Conservation (phyloP, 2,797 vertebrate genomes). For the Takifugu ocellatus region DNA sequence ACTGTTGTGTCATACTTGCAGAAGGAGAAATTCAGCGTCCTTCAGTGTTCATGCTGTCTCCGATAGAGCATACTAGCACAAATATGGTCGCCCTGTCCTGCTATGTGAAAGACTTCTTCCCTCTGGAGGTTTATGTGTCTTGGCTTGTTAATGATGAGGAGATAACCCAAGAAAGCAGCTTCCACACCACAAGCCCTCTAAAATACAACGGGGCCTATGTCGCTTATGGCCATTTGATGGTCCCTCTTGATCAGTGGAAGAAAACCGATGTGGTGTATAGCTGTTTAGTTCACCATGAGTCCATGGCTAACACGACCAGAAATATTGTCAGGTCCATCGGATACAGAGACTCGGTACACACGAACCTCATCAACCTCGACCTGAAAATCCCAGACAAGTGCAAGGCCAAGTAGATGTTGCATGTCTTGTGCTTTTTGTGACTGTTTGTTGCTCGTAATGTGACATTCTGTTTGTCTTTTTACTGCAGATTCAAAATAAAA, state of each 20-base stretch:
- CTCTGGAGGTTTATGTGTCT: constrained; percentile 61
- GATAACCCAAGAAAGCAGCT: background rate
- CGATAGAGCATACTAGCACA: constrained; percentile 41
- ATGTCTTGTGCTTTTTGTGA: constrained; percentile 50
- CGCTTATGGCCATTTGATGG: constrained; percentile 66
- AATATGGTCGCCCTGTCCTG: constrained; percentile 69
- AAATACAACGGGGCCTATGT: constrained; percentile 43
- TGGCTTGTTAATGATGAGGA: constrained; percentile 70
- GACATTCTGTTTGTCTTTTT: constrained; percentile 58
- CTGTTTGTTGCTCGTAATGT: constrained; percentile 59
- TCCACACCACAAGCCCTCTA: constrained; percentile 51
- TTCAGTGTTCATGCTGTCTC: constrained; percentile 66
- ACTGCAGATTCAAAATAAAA: constrained; percentile 70
- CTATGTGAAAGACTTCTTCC: constrained; percentile 71
- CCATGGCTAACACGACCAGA: constrained; percentile 35
- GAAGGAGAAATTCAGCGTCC: constrained; percentile 21
- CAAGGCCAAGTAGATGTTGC: constrained; percentile 54
- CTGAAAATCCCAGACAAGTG: constrained; percentile 56
- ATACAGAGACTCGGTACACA: constrained; percentile 38
- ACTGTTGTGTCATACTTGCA: constrained; percentile 62
- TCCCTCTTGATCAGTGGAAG: constrained; percentile 39
- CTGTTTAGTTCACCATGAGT: constrained; percentile 76
- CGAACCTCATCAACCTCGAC: constrained; percentile 66
- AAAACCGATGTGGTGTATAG: background rate
- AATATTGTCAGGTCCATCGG: constrained; percentile 54